These are phyloP conservation scores for Arion vulgaris DNA, from an alignment of 1,140 invertebrate species.

Conservation along the genomic window DNA sequence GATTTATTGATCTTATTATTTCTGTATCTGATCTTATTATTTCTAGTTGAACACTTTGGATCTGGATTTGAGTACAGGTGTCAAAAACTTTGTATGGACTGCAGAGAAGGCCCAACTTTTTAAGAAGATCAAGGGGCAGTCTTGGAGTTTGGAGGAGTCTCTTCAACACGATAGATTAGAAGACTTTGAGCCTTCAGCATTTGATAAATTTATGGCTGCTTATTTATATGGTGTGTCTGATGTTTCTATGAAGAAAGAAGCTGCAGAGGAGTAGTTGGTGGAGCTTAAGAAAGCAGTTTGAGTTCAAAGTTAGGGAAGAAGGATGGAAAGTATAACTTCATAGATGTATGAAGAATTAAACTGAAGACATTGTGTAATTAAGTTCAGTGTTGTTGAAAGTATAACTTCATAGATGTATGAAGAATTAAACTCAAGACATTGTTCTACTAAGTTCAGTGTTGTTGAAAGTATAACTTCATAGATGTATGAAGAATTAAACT, in stretches of 20 bases:
- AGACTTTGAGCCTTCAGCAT: slow-evolving; percentile 84
- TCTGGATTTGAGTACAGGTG: slow-evolving; percentile 75
- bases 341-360: too few relatives aligned
- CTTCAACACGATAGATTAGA: slow-evolving; percentile 79
- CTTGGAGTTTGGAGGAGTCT: slow-evolving; percentile 59
- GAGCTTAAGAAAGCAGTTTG: neutral
- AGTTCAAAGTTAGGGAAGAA: too few relatives aligned
- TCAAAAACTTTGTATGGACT: slow-evolving; percentile 87
- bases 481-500: too few relatives aligned
- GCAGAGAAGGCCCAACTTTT: slow-evolving; percentile 80
- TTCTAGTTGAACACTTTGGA: slow-evolving; percentile 83
- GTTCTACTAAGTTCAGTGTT: too few relatives aligned
- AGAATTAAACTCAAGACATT: too few relatives aligned
- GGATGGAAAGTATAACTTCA: too few relatives aligned
- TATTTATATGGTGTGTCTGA: slow-evolving; percentile 77
- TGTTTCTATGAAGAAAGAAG: neutral
- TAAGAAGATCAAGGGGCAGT: slow-evolving; percentile 68
- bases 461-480: too few relatives aligned
- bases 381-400: too few relatives aligned
- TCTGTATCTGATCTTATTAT: too few relatives aligned
- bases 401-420: too few relatives aligned
- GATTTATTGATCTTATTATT: too few relatives aligned
- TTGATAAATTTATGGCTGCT: slow-evolving; percentile 84
- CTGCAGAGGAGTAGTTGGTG: neutral
- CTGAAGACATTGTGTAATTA: too few relatives aligned